phyloP scores from a whole-genome alignment of 1,140 invertebrate species.

The Leucophenga varia region DNA sequence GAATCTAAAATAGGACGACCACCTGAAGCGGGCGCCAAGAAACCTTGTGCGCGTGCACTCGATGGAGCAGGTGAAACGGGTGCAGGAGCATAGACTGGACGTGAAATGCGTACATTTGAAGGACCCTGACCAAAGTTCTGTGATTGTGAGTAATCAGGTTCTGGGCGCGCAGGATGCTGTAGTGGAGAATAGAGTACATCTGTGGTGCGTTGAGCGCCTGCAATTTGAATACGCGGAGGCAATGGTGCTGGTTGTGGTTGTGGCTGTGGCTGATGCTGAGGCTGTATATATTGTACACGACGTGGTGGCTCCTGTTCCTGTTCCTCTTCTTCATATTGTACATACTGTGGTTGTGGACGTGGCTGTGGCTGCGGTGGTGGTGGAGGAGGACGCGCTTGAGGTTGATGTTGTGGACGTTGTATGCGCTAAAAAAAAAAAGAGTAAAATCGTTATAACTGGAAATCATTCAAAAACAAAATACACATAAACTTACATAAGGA shows the following conservation, averaged over 20 bases:
- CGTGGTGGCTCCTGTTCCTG: slow-evolving; percentile 39
- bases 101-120: slow-evolving; percentile 48
- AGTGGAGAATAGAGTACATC: slow-evolving; percentile 51
- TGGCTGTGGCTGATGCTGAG: slow-evolving; percentile 37
- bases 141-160: slow-evolving; percentile 47
- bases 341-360: slow-evolving; percentile 50
- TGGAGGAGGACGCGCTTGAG: slow-evolving; percentile 28
- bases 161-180: slow-evolving; percentile 44
- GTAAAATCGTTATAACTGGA: not conserved
- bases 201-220: slow-evolving; percentile 50
- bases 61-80: slow-evolving; percentile 40
- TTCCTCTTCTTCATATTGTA: slow-evolving; percentile 49
- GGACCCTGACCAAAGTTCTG: slow-evolving; percentile 46
- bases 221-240: slow-evolving; percentile 47
- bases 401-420: slow-evolving; percentile 39
- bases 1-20: slow-evolving; percentile 43
- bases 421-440: slow-evolving; percentile 20
- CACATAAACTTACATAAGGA: slow-evolving; percentile 36
- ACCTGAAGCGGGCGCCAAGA: slow-evolving; percentile 43
- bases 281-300: slow-evolving; percentile 40
- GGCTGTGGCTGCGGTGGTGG: slow-evolving; percentile 47
- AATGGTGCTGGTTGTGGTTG: slow-evolving; percentile 34
- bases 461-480: not conserved
- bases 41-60: slow-evolving; percentile 45
- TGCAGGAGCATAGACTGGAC: slow-evolving; percentile 49